Conservation (phyloP, 2,113 vertebrate genomes). For the Hepsetus odoe region DNA sequence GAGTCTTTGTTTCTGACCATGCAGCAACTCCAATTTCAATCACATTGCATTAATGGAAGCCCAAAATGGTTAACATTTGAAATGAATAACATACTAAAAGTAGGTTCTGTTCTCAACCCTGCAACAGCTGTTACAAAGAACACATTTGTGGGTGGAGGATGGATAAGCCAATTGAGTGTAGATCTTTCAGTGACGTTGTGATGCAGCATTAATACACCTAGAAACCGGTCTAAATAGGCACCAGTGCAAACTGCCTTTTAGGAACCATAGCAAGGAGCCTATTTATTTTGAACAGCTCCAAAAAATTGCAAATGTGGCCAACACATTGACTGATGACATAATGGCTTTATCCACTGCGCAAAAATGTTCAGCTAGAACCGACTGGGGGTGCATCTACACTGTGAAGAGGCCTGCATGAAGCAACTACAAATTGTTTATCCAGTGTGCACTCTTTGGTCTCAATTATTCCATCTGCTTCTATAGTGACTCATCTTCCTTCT, state of each 20-base stretch:
- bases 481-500: conserved; percentile 32
- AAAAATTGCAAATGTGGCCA: not conserved
- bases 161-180: not conserved
- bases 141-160: not conserved
- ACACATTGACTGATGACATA: not conserved
- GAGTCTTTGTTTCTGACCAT: too few species aligned
- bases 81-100: too few species aligned
- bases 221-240: not conserved
- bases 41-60: too few species aligned
- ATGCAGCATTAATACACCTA: not conserved
- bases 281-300: not conserved
- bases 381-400: not conserved
- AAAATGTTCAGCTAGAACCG: not conserved
- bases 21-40: too few species aligned
- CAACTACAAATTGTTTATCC: conserved; percentile 25
- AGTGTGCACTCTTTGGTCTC: conserved; percentile 17
- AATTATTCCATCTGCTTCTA: conserved; percentile 47
- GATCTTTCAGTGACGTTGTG: not conserved
- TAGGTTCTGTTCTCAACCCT: too few species aligned
- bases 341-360: not conserved
- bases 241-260: not conserved
- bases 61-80: too few species aligned
- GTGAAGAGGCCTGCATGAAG: not conserved
- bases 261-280: not conserved
- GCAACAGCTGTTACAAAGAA: too few species aligned